Base-by-base conservation (phyloP, 2,113 vertebrate genomes). In the Pleuronectes platessa region DNA sequence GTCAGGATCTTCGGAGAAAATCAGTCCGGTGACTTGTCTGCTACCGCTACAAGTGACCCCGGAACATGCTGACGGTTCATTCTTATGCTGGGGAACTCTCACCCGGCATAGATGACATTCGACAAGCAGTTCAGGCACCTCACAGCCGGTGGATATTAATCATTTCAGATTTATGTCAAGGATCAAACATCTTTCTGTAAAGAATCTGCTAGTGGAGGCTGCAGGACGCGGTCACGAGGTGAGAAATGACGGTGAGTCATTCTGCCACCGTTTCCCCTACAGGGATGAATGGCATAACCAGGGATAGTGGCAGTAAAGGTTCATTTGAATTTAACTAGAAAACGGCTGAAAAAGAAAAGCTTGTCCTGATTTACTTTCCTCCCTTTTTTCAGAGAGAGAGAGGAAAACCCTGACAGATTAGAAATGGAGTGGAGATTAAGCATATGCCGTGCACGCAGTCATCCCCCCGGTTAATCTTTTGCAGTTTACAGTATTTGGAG, bases 141-240 rank as follows among this genome's bases (percentile, higher is more conserved):
- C 61, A 55, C 18, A 31, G 58, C 40, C 77, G 70, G 56, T 74
- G 71, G 69, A 81, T 66, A 79, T 88, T 61, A 87, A 85, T 86
- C 64, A 74, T 72, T 74, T 56, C 65, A 83, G 74, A 86, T 83
- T 54, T 77, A 78, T 77, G 79, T 78, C 71, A 81, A 58, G n/a
- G 79, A 86, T 81, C 75, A 82, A 53, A 51, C 20, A 18, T 4
- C 20, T 27, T 37, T 47, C 67, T 58, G 40, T 78, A 56, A 76
- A 55, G 42, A 77, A 66, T 47, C 59, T 60, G 26, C 64, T 40
- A n/a, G 24, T 67, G n/a, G 14, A 62, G 21, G 58, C 42, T 37
- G 26, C 51, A 58, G 4, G 53, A 72, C 56, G 59, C 24, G 63
- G 37, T 68, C 26, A 62, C 24, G 4, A 35, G 54, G 68, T 47